Percentiles rank a stretch among this genome's conserved stretches.
Evolutionary conservation across 2,797 vertebrate species (phyloP).

Genomic region (Coendou prehensilis): DNA sequence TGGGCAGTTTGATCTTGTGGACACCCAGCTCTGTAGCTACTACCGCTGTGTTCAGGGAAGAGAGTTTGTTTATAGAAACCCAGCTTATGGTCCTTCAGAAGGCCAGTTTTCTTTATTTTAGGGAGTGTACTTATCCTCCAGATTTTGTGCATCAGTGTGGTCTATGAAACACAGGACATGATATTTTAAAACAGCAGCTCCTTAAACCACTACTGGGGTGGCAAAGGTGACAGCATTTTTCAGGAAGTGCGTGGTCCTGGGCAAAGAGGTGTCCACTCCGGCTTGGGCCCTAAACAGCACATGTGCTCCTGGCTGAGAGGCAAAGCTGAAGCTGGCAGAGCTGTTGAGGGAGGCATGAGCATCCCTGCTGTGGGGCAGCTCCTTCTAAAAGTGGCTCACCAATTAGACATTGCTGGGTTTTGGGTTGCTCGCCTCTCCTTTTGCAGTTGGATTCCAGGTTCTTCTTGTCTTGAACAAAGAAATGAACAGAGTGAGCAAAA

Average conservation of each 20-base stretch:
- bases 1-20: not conserved
- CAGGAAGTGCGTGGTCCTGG: not conserved
- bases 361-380: not conserved
- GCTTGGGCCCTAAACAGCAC: no score
- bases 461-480: not conserved
- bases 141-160: not conserved
- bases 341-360: not conserved
- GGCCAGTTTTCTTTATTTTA: not conserved
- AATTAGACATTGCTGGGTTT: not conserved
- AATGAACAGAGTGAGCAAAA: not conserved
- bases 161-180: not conserved
- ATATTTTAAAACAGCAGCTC: not conserved
- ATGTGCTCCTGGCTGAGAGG: not conserved
- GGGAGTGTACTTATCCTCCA: not conserved
- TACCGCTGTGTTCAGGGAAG: not conserved
- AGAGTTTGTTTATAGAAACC: not conserved
- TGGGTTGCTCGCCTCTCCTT: not conserved
- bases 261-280: not conserved
- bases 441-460: not conserved
- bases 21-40: not conserved
- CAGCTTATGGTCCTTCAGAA: not conserved
- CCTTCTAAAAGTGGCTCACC: not conserved
- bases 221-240: not conserved
- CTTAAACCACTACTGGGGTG: not conserved
- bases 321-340: not conserved